Evolutionary conservation across 2,113 vertebrate species (phyloP), one percentile per base, ranked within the genome.

Genomic region (Cettia cetti): DNA sequence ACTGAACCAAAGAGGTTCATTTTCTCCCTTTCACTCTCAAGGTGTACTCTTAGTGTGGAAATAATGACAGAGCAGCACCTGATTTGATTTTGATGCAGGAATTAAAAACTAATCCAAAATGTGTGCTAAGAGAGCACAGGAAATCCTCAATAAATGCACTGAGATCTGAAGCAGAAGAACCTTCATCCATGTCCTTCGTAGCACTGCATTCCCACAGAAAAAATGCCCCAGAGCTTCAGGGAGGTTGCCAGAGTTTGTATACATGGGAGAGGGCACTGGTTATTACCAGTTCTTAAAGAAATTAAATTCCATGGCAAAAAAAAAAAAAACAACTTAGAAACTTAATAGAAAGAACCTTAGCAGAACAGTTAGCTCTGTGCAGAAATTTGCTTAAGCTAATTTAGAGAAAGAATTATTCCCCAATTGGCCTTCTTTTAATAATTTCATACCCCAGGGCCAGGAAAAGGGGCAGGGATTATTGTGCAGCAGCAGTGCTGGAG

Each of bases 391-490:
- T 97, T 97, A 92, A 98, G 94, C 86, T 95, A 95, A 94, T 93
- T 95, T 93, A 96, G 53, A 95, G 83, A 60, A 61, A 96, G 93
- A 95, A 95, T 87, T 65, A 97, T 96, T 96, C 96, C 91, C 94
- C 75, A 96, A 97, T 95, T 49, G 44, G 74, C 82, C 30, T 9
- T 91, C 85, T 95, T 76, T 76, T 92, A 96, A 94, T 97, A 94
- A 96, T 91, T 90, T 95, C 69, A 82, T 72, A 94, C 9, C 89
- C 91, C 54, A 87, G 96, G 95, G 96, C 92, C 92, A 81, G 72
- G 96, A 57, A 56, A 97, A 97, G 97, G 96, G 95, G 97, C 92
- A 94, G 59, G 53, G 96, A 93, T 97, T 97, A 97, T 95, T 98
- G 96, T 74, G 80, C 45, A 95, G 79, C 70, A 96, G 74, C 10